Evolutionary conservation across 2,888 invertebrate species (phyloP).

Genomic region (Ditylenchus weischeri): DNA sequence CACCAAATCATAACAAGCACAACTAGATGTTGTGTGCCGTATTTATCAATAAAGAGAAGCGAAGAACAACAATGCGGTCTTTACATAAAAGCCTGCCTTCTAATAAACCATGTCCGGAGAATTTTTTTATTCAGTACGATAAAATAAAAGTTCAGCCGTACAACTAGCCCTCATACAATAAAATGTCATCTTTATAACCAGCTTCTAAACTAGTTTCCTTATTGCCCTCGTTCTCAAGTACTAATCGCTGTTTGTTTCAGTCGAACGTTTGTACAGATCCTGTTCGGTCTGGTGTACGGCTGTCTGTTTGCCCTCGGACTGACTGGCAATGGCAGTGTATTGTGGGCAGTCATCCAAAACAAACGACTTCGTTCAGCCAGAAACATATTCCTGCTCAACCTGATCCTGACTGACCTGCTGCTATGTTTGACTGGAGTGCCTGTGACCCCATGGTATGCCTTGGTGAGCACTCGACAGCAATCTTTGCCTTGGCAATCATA

Average conservation of each 20-base stretch:
- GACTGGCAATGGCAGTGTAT: constrained; percentile 55
- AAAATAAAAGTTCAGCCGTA: too few relatives aligned
- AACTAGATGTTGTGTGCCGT: too few relatives aligned
- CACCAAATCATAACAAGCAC: too few relatives aligned
- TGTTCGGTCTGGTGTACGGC: constrained; percentile 51
- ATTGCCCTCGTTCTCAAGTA: too few relatives aligned
- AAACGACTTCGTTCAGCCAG: constrained; percentile 56
- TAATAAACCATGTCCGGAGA: too few relatives aligned
- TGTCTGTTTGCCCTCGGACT: constrained; percentile 51
- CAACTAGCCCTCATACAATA: too few relatives aligned
- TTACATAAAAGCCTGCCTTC: too few relatives aligned
- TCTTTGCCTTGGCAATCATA: not conserved
- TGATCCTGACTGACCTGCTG: constrained; percentile 56
- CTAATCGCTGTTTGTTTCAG: constrained; percentile 43
- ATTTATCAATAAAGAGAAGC: too few relatives aligned
- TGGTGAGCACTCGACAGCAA: constrained; percentile 36
- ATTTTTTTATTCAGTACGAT: too few relatives aligned
- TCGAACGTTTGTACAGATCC: constrained; percentile 42
- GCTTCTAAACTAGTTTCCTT: too few relatives aligned
- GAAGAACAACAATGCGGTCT: too few relatives aligned
- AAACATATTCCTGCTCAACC: constrained; percentile 57
- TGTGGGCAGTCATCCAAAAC: constrained; percentile 50
- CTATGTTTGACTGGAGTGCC: constrained; percentile 57
- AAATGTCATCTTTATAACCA: too few relatives aligned
- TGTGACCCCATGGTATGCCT: constrained; percentile 51